These are phyloP conservation scores for Aphidius colemani DNA, from an alignment of 2,888 invertebrate species.

Conservation along the genomic window DNA sequence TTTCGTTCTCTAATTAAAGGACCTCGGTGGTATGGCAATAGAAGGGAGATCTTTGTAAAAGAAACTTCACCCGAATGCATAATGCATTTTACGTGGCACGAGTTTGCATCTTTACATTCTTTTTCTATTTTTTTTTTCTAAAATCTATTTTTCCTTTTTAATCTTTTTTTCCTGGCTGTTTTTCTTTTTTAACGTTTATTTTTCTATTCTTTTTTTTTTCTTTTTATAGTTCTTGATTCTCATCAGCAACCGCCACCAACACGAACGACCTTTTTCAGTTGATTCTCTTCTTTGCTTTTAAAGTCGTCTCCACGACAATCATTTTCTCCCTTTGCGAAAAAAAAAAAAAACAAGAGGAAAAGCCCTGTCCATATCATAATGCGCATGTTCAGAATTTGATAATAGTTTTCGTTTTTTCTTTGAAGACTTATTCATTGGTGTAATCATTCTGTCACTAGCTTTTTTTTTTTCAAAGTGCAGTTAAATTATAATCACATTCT, in stretches of 20 bases:
- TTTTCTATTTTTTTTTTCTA: slow-evolving; percentile 24
- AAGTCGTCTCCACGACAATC: slow-evolving; percentile 21
- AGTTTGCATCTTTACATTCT: slow-evolving; percentile 26
- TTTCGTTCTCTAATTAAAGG: slow-evolving; percentile 37
- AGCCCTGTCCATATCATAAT: too few relatives aligned
- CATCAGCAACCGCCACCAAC: slow-evolving; percentile 36
- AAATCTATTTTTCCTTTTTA: slow-evolving; percentile 34
- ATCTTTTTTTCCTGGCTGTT: slow-evolving; percentile 22
- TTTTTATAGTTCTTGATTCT: slow-evolving; percentile 24
- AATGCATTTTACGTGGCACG: slow-evolving; percentile 48
- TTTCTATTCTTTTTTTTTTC: slow-evolving; percentile 30
- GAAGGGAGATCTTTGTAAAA: slow-evolving; percentile 34
- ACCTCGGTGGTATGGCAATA: slow-evolving; percentile 27
- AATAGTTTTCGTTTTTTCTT: neutral
- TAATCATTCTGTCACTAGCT: neutral
- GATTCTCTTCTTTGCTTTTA: slow-evolving; percentile 15
- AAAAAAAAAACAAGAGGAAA: too few relatives aligned
- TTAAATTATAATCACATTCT: neutral
- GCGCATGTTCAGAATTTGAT: too few relatives aligned
- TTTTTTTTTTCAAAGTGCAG: slow-evolving; percentile 5
- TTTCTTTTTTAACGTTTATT: slow-evolving; percentile 30
- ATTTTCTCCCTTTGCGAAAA: slow-evolving; percentile 6
- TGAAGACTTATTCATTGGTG: neutral
- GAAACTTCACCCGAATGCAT: slow-evolving; percentile 48
- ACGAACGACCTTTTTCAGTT: slow-evolving; percentile 28